Base-by-base conservation (phyloP, 2,888 invertebrate species). In the Nomada ruficornis region DNA sequence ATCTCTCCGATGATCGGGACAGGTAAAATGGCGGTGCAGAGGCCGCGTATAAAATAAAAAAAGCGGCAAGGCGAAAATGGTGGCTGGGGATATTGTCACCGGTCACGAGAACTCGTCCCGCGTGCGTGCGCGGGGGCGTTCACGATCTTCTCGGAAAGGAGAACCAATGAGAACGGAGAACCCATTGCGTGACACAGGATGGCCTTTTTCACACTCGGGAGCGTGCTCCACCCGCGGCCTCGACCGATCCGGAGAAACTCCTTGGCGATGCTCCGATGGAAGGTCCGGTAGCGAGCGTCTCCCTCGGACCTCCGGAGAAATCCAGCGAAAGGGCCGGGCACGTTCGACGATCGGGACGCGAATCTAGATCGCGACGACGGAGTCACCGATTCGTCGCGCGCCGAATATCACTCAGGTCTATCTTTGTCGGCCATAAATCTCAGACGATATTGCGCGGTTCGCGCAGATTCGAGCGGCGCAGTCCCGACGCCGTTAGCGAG, bases 61-160 rank as follows among this genome's bases (percentile, higher is more conserved):
- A 71, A 65, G 67, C 55, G n/a, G 67, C 67, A 67, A 70, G 77
- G 73, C 77, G 85, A 86, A 84, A 88, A 88, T 87, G 88, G 86
- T 86, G 86, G 86, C 80, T 80, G 88, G 73, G 88, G 90, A 90
- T 91, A 91, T 91, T 89, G 90, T 90, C 88, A 87, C 77, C 84
- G 86, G 88, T 91, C 90, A 89, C 89, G 85, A 83, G 86, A 86
- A 70, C 86, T 77, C 80, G 84, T 80, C 80, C 77, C 55, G 85
- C 72, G 87, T 91, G 91, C 92, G 91, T 92, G 91, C 86, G 90
- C 91, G 91, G 89, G 91, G 92, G 91, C 92, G 92, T 91, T 85
- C 87, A 90, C 91, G 89, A 84, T 89, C 86, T 83, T 86, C 88
- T 86, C 73, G 83, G 85, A 75, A 80, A 86, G 88, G 77, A 75